Evolutionary conservation across 2,113 vertebrate genomes (phyloP), one percentile per base, ranked within the genome.

Genomic region (Scopus umbretta): DNA sequence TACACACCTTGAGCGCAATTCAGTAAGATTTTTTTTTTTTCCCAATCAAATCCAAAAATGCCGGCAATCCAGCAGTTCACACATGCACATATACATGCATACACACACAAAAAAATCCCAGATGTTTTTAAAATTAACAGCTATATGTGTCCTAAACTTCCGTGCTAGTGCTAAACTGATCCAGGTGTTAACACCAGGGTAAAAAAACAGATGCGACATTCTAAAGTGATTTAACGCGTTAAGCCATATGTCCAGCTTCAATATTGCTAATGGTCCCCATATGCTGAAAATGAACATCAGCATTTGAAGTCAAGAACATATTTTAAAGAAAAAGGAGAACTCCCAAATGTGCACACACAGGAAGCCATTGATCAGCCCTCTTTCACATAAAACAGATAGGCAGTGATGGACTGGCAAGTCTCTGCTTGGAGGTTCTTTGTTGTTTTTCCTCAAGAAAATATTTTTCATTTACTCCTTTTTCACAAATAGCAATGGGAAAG

Each of bases 81-180:
- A 95, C 79, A 47, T 80, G 62, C 68, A 56, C 32, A 25, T n/a
- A 67, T 22, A 88, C 50, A 55, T 38, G 43, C 70, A 90, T 30
- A 50, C 14, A 88, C 18, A 86, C 22, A 73, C 5, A 76, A 76
- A 86, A 78, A 97, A 95, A 42, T 36, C 87, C 92, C 96, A 98
- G 94, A 97, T 97, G 97, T 98, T 98, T 97, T 96, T 96, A 93
- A 97, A 98, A 98, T 98, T 97, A 98, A 96, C 95, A 95, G 94
- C 93, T 95, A 93, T 89, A 42, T 83, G 88, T 68, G 62, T 90
- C 95, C 95, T 97, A 97, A 97, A 97, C 87, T 90, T 96, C 93
- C 97, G 92, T n/a, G 32, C 80, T 96, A 93, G 92, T 96, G 97
- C 95, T 98, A 97, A 98, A 97, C 96, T 95, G 95, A 98, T 97